Percentiles rank a stretch among this genome's conserved stretches.
phyloP scores from a whole-genome alignment of 2,888 invertebrate species.

The Diloba caeruleocephala region DNA sequence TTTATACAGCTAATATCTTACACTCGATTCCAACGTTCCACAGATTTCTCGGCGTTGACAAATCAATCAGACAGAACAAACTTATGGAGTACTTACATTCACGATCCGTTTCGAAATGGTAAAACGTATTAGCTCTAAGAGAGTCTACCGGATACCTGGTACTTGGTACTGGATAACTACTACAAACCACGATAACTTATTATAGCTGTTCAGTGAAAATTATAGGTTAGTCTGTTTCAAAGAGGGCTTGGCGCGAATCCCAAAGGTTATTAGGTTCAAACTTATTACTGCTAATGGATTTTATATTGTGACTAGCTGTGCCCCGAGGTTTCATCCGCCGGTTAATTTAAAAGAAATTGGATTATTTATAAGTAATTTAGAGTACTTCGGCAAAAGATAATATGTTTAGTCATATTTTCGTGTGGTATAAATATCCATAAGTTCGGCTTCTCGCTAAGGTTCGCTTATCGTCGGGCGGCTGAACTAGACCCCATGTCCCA shows the following conservation, averaged over 20 bases:
- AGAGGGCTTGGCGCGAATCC: constrained; percentile 22
- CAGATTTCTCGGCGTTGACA: constrained; percentile 14
- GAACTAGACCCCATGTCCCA: too few relatives aligned
- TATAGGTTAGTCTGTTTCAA: constrained; percentile 24
- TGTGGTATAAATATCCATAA: too few relatives aligned
- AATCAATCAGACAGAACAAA: constrained; percentile 20
- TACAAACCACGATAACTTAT: constrained; percentile 27
- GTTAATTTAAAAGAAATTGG: too few relatives aligned
- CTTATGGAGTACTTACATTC: constrained; percentile 29
- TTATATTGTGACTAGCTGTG: too few relatives aligned
- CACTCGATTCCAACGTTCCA: constrained; percentile 3
- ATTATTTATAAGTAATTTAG: too few relatives aligned
- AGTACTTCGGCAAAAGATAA: too few relatives aligned
- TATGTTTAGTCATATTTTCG: too few relatives aligned
- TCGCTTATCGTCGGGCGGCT: too few relatives aligned
- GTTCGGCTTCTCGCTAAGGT: too few relatives aligned
- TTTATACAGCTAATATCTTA: neutral
- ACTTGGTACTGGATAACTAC: constrained; percentile 42
- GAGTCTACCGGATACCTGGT: constrained; percentile 25
- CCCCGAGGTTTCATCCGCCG: too few relatives aligned
- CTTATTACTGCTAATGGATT: constrained; percentile 20
- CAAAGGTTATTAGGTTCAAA: constrained; percentile 44
- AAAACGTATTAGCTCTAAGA: constrained; percentile 34
- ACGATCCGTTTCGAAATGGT: constrained; percentile 34
- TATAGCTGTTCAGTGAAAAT: constrained; percentile 39